phyloP scores from a whole-genome alignment of 2,888 invertebrate species.

The Subacronicta megacephala region DNA sequence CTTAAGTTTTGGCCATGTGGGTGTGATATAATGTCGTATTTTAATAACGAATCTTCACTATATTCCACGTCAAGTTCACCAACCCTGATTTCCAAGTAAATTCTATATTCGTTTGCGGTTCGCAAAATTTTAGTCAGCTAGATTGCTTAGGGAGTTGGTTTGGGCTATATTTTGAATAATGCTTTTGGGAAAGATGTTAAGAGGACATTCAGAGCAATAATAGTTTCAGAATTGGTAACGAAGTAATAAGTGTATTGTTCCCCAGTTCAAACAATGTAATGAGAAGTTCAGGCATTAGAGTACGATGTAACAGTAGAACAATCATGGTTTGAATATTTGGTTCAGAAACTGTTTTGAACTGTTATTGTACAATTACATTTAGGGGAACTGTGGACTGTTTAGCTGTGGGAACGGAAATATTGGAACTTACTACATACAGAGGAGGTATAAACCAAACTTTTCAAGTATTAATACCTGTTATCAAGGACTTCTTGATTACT shows the following conservation, averaged over 20 bases:
- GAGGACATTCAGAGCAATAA: constrained; percentile 36
- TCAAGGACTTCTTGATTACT: too few relatives aligned
- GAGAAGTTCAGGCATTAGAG: constrained; percentile 28
- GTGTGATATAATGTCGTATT: too few relatives aligned
- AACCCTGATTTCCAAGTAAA: constrained; percentile 31
- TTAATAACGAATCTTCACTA: neutral
- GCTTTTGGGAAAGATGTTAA: constrained; percentile 36
- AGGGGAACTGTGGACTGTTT: neutral
- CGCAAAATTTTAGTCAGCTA: constrained; percentile 55
- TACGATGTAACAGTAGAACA: constrained; percentile 37
- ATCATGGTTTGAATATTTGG: constrained; percentile 37
- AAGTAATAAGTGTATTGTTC: constrained; percentile 49
- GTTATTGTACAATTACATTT: constrained; percentile 23
- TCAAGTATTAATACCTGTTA: too few relatives aligned
- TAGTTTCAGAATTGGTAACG: constrained; percentile 30
- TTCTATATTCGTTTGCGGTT: constrained; percentile 38
- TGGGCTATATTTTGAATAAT: constrained; percentile 36
- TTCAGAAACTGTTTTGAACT: constrained; percentile 24
- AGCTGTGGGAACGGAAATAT: constrained; percentile 10
- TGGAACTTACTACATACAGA: neutral
- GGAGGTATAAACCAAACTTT: too few relatives aligned
- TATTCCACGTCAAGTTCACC: constrained; percentile 22
- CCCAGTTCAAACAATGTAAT: constrained; percentile 39
- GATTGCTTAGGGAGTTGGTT: constrained; percentile 56
- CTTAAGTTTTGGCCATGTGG: too few relatives aligned